These are phyloP conservation scores for Meta bourneti DNA, from an alignment of 2,888 invertebrate species.

Conservation along the genomic window DNA sequence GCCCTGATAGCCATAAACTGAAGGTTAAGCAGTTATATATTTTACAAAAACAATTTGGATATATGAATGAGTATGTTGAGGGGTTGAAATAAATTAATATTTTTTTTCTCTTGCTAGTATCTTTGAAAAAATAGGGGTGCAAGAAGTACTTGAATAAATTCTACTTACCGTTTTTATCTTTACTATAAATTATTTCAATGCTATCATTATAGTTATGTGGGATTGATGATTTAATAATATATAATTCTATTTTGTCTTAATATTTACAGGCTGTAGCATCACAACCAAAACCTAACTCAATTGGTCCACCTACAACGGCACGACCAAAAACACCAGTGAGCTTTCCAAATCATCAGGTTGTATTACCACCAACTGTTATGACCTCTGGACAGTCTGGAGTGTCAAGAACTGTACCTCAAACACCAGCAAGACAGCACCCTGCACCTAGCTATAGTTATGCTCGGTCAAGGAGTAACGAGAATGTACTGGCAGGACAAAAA, in stretches of 20 bases:
- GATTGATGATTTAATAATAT: too few relatives aligned
- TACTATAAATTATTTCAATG: too few relatives aligned
- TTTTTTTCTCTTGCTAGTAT: too few relatives aligned
- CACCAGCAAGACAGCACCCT: slow-evolving; percentile 69
- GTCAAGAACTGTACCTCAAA: slow-evolving; percentile 66
- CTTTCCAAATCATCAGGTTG: slow-evolving; percentile 60
- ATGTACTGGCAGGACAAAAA: slow-evolving; percentile 85
- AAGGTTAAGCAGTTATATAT: too few relatives aligned
- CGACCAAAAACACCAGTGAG: slow-evolving; percentile 66
- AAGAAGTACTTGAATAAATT: too few relatives aligned
- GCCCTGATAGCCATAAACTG: too few relatives aligned
- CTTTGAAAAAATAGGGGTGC: too few relatives aligned
- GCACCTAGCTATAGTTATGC: slow-evolving; percentile 68
- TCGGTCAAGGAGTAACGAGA: slow-evolving; percentile 57
- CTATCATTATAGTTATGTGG: too few relatives aligned
- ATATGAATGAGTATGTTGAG: too few relatives aligned
- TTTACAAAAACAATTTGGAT: too few relatives aligned
- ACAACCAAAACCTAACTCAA: slow-evolving; percentile 66
- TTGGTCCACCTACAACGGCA: slow-evolving; percentile 56
- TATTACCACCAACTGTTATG: slow-evolving; percentile 68
- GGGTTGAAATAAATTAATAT: too few relatives aligned
- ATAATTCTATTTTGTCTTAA: not conserved
- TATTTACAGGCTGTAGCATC: slow-evolving; percentile 48
- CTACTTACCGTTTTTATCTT: too few relatives aligned
- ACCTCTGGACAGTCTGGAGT: slow-evolving; percentile 63